Evolutionary conservation across 2,888 invertebrate genomes (phyloP).

Genomic region (Anticlea derivata): DNA sequence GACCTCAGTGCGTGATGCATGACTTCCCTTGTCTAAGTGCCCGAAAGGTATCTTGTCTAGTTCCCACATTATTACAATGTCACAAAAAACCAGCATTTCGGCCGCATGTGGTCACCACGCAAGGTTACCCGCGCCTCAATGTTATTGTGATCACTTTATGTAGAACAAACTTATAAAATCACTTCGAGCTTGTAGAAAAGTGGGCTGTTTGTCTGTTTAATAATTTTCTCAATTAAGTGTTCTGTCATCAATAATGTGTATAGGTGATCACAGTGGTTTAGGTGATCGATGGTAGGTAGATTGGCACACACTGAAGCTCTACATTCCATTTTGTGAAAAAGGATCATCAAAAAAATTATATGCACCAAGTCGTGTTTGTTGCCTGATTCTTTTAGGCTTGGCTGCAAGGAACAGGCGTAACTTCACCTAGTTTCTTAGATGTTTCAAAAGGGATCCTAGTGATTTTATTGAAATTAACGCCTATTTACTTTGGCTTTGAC

Average conservation of each 20-base stretch:
- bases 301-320: no score
- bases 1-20: slow-evolving; percentile 61
- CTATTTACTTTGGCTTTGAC: no score
- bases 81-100: slow-evolving; percentile 70
- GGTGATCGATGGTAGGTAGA: no score
- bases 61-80: slow-evolving; percentile 79
- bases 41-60: slow-evolving; percentile 56
- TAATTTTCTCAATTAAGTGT: not conserved
- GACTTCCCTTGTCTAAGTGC: slow-evolving; percentile 56
- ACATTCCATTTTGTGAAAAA: no score
- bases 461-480: no score
- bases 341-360: no score
- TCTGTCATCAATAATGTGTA: not conserved
- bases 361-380: no score
- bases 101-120: slow-evolving; percentile 76
- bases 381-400: no score
- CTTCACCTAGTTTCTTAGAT: no score
- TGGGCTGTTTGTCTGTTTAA: slow-evolving; percentile 6
- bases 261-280: no score
- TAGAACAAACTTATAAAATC: slow-evolving; percentile 48
- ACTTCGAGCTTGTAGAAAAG: slow-evolving; percentile 1
- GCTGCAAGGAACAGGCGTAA: no score
- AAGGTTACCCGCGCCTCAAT: slow-evolving; percentile 61
- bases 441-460: no score
- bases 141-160: slow-evolving; percentile 45